Conservation (phyloP, 2,888 invertebrate species). For the Drosophila anceps region DNA sequence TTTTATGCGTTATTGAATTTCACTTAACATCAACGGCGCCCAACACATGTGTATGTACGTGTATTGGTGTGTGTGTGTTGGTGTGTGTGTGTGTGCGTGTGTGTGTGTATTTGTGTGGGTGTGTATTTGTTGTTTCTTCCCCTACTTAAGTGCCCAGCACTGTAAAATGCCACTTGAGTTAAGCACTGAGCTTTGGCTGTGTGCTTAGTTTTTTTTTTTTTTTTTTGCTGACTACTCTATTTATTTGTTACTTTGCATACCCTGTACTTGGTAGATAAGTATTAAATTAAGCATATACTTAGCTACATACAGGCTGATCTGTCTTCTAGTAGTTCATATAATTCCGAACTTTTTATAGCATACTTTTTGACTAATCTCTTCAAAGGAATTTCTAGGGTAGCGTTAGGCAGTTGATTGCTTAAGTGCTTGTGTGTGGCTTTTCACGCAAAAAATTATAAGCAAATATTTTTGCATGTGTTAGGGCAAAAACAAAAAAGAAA, state of each 20-base stretch:
- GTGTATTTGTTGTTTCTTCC: slow-evolving; percentile 27
- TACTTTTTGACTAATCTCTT: not conserved
- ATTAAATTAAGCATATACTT: not conserved
- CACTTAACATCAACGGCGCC: slow-evolving; percentile 70
- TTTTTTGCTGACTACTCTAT: slow-evolving; percentile 5
- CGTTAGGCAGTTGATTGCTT: not conserved
- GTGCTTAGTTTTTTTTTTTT: slow-evolving; percentile 38
- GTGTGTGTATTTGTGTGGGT: slow-evolving; percentile 12
- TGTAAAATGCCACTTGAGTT: slow-evolving; percentile 62
- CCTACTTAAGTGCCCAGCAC: slow-evolving; percentile 50
- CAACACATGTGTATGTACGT: slow-evolving; percentile 24
- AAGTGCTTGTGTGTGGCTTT: not conserved
- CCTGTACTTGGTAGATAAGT: slow-evolving; percentile 4
- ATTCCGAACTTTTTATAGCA: not conserved
- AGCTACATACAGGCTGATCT: not conserved
- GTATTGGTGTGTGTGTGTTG: slow-evolving; percentile 17
- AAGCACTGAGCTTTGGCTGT: slow-evolving; percentile 34
- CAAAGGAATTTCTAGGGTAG: slow-evolving; percentile 11
- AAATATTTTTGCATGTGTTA: slow-evolving; percentile 44
- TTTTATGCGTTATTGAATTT: slow-evolving; percentile 82
- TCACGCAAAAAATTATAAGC: slow-evolving; percentile 35
- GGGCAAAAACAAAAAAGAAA: slow-evolving; percentile 3
- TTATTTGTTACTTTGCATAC: slow-evolving; percentile 14
- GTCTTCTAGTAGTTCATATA: not conserved
- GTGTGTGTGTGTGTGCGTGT: not conserved